phyloP scores from a whole-genome alignment of 2,113 vertebrate genomes.

The Percopsis transmontana region DNA sequence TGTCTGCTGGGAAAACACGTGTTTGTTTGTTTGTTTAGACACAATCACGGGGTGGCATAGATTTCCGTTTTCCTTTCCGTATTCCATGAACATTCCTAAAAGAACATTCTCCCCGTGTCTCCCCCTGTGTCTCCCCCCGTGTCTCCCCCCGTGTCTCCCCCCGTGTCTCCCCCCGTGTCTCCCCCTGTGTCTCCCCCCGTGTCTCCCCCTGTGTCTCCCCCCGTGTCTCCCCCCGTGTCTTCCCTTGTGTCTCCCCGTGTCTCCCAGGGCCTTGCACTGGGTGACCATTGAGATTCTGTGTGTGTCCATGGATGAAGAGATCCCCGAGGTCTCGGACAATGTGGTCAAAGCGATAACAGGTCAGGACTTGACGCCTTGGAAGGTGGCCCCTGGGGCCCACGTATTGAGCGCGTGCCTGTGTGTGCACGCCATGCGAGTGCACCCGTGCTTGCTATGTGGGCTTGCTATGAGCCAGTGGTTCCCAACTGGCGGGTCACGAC shows the following conservation, averaged over 20 bases:
- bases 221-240: slow-evolving; percentile 28
- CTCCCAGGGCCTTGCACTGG: slow-evolving; percentile 91
- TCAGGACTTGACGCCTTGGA: too few relatives aligned
- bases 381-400: too few relatives aligned
- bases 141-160: background rate
- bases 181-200: background rate
- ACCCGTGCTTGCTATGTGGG: too few relatives aligned
- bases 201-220: background rate
- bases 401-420: too few relatives aligned
- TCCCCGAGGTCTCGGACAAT: slow-evolving; percentile 92
- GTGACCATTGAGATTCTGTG: slow-evolving; percentile 96
- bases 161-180: background rate
- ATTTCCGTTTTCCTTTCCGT: too few relatives aligned
- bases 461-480: too few relatives aligned
- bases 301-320: slow-evolving; percentile 94
- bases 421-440: too few relatives aligned
- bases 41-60: too few relatives aligned
- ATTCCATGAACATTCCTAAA: too few relatives aligned
- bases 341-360: slow-evolving; percentile 98
- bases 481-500: too few relatives aligned
- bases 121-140: too few relatives aligned
- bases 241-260: slow-evolving; percentile 14
- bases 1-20: background rate
- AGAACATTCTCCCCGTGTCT: background rate
- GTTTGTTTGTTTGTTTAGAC: too few relatives aligned